Base-by-base conservation (phyloP, 1,140 invertebrate genomes). In the Brachystomella parvula region DNA sequence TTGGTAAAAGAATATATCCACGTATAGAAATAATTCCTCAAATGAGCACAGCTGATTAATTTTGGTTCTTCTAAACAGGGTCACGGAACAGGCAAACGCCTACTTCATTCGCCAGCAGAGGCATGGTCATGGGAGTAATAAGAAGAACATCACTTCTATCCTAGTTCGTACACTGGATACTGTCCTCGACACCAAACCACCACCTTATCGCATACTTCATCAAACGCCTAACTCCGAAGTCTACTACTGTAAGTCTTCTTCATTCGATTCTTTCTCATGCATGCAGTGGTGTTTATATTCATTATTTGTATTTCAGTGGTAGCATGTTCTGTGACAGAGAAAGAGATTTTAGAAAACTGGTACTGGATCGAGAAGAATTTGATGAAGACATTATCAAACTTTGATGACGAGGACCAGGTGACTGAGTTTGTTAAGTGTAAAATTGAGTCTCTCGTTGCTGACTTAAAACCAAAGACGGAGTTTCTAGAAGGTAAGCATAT, bases 361-460 rank as follows among this genome's bases (percentile, higher is more conserved):
- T 85, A 90, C 77, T 98, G 94, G 93, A 78, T 99, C 19, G 86
- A 94, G 75, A 81, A 84, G 32, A 90, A 97, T 84, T 80, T 98
- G 15, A 85, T 89, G 73, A 84, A 85, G 30, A 94, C 92, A 28
- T 80, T 98, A 35, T 86, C 88, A 77, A 88, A 86, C 26, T 96
- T 98, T 83, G 94, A 97, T 72, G 89, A 82, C 68, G 92, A 96
- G 76, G 92, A 95, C 73, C 94, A 98, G 79, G 84, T 94, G 30
- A 94, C 92, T 58, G 90, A 94, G 71, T 98, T 96, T 85, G 94
- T 98, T 12, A 87, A 85, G 71, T 95, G 92, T 76, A 98, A 99
- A 85, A 92, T 99, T 66, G 89, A 96, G 77, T 96, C 92, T 56
- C 81, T 96, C 62, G 84, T 94, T 71, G 91, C 90, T 21, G 87